Conservation (phyloP, 2,888 invertebrate genomes). For the Prionchulus punctatus region DNA sequence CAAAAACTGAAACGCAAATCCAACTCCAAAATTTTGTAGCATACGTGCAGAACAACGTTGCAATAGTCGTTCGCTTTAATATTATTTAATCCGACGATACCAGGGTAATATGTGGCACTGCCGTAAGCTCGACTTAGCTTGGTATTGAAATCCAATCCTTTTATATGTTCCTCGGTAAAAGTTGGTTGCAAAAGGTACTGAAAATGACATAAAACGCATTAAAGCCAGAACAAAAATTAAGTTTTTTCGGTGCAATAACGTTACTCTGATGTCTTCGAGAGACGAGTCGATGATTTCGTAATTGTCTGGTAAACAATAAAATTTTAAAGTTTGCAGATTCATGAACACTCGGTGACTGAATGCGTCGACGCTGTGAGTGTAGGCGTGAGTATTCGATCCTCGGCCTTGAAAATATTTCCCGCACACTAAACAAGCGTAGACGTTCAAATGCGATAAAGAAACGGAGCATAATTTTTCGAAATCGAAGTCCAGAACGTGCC, state of each 20-base stretch:
- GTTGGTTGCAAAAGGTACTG: constrained; percentile 89
- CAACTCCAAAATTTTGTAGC: constrained; percentile 13
- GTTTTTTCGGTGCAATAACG: neutral
- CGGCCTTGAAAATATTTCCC: constrained; percentile 95
- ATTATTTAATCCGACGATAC: constrained; percentile 89
- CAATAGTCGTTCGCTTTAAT: constrained; percentile 99
- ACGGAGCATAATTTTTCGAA: constrained; percentile 98
- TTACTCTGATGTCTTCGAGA: constrained; percentile 71
- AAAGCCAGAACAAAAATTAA: neutral
- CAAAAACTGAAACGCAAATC: constrained; percentile 1
- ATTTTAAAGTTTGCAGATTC: constrained; percentile 85
- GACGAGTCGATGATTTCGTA: constrained; percentile 95
- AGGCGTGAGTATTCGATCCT: constrained; percentile 93
- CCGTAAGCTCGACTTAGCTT: constrained; percentile 87
- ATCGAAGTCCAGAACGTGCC: constrained; percentile 87
- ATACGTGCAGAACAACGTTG: constrained; percentile 86
- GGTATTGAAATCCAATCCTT: constrained; percentile 56
- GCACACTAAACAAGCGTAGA: constrained; percentile 95
- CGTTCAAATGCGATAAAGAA: constrained; percentile 91
- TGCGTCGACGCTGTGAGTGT: constrained; percentile 93
- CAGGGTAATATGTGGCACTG: constrained; percentile 78
- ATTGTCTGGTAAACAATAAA: constrained; percentile 97
- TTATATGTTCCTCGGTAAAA: constrained; percentile 65
- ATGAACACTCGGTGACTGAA: constrained; percentile 84
- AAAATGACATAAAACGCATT: constrained; percentile 16